Evolutionary conservation across 2,888 invertebrate genomes (phyloP), one percentile per base, ranked within the genome.

Genomic region (Heliconius ismenius): DNA sequence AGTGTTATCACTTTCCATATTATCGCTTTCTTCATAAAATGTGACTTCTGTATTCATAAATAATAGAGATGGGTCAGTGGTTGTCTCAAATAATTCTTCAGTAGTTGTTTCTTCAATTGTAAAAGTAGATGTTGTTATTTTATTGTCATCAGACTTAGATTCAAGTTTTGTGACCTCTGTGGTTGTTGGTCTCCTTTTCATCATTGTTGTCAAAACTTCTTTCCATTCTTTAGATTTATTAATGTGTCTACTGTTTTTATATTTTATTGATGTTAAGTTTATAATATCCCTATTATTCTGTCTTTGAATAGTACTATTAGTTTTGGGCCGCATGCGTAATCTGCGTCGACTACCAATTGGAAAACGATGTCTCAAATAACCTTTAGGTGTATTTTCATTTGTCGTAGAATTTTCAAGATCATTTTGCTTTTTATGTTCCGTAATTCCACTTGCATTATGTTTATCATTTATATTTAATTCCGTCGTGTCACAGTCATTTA

Each of bases 201-300:
- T 82, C 83, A 87, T 86, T 73, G 84, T 80, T 21, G 90, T 86
- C 69, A 89, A 79, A 36, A 89, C 77, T 72, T 89, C 87, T 81
- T 85, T 90, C 91, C 90, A 90, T 78, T 91, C 88, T 79, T 84
- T 88, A 49, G 87, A 86, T 83, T 88, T 91, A 1, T 88, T 87
- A 11, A 82, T 79, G 80, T 92, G 91, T 84, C 88, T 87, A 81
- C 86, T 88, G 74, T 87, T 84, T 74, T 87, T 86, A 81, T 90
- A 90, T 82, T 89, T 90, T 83, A 87, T 85, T 67, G 89, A 86
- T 76, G 88, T 90, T 72, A 90, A 81, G 43, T 90, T 84, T 79
- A 91, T 85, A 81, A 92, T 84, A 81, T 93, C 92, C 84, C 91
- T 88, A 79, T 86, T 92, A 75, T 91, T 73, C 81, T 90, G 91